Percentiles rank a stretch among this genome's conserved stretches.
Conservation (phyloP, 2,888 invertebrate species). For the Mimumesa dahlbomi region DNA sequence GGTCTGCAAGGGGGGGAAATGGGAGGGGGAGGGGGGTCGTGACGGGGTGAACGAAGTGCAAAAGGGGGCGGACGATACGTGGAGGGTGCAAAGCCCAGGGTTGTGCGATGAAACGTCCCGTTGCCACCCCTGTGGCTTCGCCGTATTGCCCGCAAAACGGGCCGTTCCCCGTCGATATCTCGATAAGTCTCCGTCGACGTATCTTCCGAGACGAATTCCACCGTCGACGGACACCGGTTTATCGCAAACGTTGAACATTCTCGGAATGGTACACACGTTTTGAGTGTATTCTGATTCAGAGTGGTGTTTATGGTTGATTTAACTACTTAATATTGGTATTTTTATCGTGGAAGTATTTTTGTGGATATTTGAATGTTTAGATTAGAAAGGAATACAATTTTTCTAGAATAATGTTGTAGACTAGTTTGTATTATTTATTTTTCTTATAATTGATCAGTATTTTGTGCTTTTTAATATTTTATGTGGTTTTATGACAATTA, state of each 20-base stretch:
- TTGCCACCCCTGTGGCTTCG: constrained; percentile 17
- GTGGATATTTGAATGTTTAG: too few species aligned
- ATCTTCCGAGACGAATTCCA: not conserved
- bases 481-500: too few species aligned
- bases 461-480: too few species aligned
- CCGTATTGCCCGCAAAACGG: constrained; percentile 24
- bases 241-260: not conserved
- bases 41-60: not conserved
- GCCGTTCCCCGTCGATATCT: constrained; percentile 10
- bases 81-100: constrained; percentile 50
- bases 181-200: constrained; percentile 19
- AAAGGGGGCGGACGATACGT: constrained; percentile 18
- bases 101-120: constrained; percentile 53
- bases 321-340: too few species aligned
- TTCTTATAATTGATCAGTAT: too few species aligned
- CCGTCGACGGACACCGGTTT: not conserved
- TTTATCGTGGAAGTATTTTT: too few species aligned
- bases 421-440: too few species aligned
- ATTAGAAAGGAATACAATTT: too few species aligned
- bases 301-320: too few species aligned
- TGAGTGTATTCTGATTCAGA: too few species aligned
- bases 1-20: constrained; percentile 10
- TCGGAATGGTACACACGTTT: too few species aligned
- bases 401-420: too few species aligned
- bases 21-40: constrained; percentile 7